These are phyloP conservation scores for Clepsis dumicolana DNA, from an alignment of 2,888 invertebrate species.

Conservation along the genomic window DNA sequence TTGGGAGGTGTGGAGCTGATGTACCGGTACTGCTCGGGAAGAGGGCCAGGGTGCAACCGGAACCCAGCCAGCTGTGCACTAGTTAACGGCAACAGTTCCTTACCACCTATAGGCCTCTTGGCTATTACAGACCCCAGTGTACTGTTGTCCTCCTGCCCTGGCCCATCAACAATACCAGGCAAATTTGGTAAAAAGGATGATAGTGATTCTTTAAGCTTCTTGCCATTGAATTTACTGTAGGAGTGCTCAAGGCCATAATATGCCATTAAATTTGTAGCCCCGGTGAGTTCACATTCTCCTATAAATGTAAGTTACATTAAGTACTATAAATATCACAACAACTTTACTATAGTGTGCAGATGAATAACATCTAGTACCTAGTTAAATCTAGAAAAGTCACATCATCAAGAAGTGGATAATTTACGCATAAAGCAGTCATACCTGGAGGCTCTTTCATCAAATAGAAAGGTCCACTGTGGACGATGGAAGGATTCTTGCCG, in stretches of 20 bases:
- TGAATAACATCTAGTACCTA: neutral
- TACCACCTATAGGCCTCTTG: constrained; percentile 96
- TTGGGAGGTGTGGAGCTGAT: constrained; percentile 96
- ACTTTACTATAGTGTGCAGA: neutral
- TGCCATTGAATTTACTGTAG: constrained; percentile 98
- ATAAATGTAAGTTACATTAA: constrained; percentile 53
- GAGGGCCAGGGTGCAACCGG: constrained; percentile 97
- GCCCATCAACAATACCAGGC: constrained; percentile 97
- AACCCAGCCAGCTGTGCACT: constrained; percentile 97
- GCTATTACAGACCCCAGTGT: constrained; percentile 97
- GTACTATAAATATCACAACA: constrained; percentile 5
- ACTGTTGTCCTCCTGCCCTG: constrained; percentile 94
- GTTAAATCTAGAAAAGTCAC: neutral
- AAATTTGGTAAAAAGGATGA: constrained; percentile 98
- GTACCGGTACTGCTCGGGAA: constrained; percentile 98
- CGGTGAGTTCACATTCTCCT: constrained; percentile 97
- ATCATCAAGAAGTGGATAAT: neutral
- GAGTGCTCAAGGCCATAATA: constrained; percentile 98
- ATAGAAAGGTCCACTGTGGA: constrained; percentile 99
- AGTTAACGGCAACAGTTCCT: constrained; percentile 93
- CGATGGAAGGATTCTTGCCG: constrained; percentile 98
- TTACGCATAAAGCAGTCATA: constrained; percentile 62
- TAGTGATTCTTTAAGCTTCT: constrained; percentile 97
- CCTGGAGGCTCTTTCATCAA: constrained; percentile 98
- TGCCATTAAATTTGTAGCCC: constrained; percentile 98